Evolutionary conservation across 2,797 vertebrate genomes (phyloP).

Genomic region (Tenualosa ilisha): DNA sequence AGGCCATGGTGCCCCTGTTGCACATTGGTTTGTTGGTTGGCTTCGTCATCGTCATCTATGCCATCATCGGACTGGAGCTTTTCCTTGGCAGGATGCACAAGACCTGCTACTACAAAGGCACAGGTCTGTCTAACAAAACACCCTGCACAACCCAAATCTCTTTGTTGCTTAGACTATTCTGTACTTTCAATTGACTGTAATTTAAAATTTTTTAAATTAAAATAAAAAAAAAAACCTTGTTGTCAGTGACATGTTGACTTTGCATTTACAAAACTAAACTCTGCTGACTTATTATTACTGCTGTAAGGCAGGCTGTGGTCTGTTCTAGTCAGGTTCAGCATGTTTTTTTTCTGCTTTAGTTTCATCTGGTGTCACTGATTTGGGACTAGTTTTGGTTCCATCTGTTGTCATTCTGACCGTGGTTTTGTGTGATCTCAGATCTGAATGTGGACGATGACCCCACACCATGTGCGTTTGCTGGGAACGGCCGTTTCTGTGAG

Average conservation of each 20-base stretch:
- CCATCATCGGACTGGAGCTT: conserved; percentile 93
- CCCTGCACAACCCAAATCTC: too few relatives aligned
- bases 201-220: too few relatives aligned
- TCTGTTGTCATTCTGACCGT: background rate
- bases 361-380: background rate
- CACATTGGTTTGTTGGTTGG: conserved; percentile 92
- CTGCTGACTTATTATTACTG: background rate
- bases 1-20: conserved; percentile 91
- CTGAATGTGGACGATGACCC: conserved; percentile 91
- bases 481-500: conserved; percentile 87
- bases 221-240: too few relatives aligned
- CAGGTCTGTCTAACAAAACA: background rate
- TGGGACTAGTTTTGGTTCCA: background rate
- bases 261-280: background rate
- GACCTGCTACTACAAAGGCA: conserved; percentile 79
- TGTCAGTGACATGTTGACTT: too few relatives aligned
- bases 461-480: conserved; percentile 93
- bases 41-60: conserved; percentile 96
- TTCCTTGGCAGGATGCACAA: conserved; percentile 94
- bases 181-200: too few relatives aligned
- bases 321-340: too few relatives aligned
- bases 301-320: background rate
- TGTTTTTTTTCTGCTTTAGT: background rate
- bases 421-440: conserved; percentile 68
- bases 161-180: too few relatives aligned